phyloP scores from a whole-genome alignment of 2,888 invertebrate genomes.

The Plutella xylostella region DNA sequence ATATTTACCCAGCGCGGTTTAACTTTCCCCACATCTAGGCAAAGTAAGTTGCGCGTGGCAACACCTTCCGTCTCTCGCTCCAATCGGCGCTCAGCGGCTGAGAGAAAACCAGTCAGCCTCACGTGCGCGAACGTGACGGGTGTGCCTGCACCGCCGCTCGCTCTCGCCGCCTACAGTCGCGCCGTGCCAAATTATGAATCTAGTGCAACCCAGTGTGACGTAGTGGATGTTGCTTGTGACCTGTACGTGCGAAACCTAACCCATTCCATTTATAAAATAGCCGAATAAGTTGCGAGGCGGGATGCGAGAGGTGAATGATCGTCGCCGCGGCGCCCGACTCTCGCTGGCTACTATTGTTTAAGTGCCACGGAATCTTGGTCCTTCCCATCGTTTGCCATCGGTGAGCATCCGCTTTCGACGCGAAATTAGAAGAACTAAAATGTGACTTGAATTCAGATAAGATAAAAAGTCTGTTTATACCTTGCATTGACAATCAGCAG shows the following conservation, averaged over 20 bases:
- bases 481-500: no score
- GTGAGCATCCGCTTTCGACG: no score
- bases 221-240: slow-evolving; percentile 44
- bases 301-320: slow-evolving; percentile 66
- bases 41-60: no score
- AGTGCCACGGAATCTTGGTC: slow-evolving; percentile 67
- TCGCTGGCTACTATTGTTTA: slow-evolving; percentile 66
- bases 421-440: no score
- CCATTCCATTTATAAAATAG: slow-evolving; percentile 22
- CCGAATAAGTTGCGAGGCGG: slow-evolving; percentile 40
- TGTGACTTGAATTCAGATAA: no score
- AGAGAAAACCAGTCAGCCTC: slow-evolving; percentile 61
- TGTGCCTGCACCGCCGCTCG: slow-evolving; percentile 31
- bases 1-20: no score
- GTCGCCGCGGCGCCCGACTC: slow-evolving; percentile 64
- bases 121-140: slow-evolving; percentile 50
- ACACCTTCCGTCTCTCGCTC: slow-evolving; percentile 34
- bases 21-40: no score
- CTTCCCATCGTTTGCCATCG: no score
- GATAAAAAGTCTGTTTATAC: no score
- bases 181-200: slow-evolving; percentile 52
- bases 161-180: slow-evolving; percentile 47
- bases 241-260: slow-evolving; percentile 34
- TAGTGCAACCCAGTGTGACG: slow-evolving; percentile 45
- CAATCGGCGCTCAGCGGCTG: slow-evolving; percentile 29